Conservation (phyloP, 2,888 invertebrate species). For the Laspeyria flexula region DNA sequence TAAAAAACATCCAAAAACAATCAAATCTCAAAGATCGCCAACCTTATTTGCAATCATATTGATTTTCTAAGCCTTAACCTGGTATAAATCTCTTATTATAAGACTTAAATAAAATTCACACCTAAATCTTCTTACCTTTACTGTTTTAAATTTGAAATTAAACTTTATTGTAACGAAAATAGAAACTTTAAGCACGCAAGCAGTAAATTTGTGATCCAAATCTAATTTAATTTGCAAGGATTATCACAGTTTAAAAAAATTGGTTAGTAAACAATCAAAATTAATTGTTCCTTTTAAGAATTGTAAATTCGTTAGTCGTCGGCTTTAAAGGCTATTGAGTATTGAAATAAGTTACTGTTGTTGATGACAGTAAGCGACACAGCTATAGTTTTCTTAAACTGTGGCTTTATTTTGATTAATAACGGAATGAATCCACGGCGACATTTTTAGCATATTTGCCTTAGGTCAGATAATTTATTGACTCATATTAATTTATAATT, state of each 20-base stretch:
- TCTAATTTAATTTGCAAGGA: slow-evolving; percentile 71
- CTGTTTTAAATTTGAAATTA: slow-evolving; percentile 1
- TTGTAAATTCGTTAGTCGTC: too few species aligned
- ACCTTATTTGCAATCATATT: slow-evolving; percentile 30
- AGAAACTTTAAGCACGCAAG: background rate
- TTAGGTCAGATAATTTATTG: slow-evolving; percentile 32
- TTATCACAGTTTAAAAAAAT: slow-evolving; percentile 7
- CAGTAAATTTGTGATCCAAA: slow-evolving; percentile 13
- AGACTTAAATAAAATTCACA: slow-evolving; percentile 57
- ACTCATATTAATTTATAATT: slow-evolving; percentile 35
- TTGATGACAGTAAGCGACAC: too few species aligned
- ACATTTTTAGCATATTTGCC: slow-evolving; percentile 61
- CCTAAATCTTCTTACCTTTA: slow-evolving; percentile 20
- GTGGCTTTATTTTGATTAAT: slow-evolving; percentile 65
- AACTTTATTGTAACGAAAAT: slow-evolving; percentile 8
- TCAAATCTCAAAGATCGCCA: slow-evolving; percentile 13
- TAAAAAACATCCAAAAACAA: background rate
- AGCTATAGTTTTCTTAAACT: background rate
- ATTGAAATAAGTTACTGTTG: too few species aligned
- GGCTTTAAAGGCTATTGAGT: too few species aligned
- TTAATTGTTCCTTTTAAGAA: background rate
- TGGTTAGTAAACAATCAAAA: background rate
- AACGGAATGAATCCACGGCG: slow-evolving; percentile 46
- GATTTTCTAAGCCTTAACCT: slow-evolving; percentile 46
- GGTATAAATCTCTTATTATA: slow-evolving; percentile 66